A percentile compares a stretch with the other conserved stretches of the same genome.
These are phyloP conservation scores for Echinops telfairi DNA, from an alignment of 2,113 vertebrate genomes.

Conservation along the genomic window DNA sequence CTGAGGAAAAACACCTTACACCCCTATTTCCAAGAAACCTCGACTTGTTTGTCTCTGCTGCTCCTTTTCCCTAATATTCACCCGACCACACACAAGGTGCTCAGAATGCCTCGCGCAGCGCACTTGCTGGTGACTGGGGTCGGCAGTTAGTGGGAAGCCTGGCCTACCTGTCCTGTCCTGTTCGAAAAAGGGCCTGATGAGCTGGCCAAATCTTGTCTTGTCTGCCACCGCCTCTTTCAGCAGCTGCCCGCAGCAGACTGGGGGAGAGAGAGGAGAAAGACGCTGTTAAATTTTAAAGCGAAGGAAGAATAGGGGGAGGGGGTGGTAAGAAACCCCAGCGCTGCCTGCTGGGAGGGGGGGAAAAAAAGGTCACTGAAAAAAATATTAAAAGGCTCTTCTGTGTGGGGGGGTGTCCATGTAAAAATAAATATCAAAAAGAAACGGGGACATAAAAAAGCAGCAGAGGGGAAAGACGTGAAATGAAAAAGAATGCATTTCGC, in stretches of 20 bases:
- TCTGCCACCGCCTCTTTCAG: constrained; percentile 91
- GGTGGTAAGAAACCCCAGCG: constrained; percentile 17
- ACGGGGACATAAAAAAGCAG: neutral
- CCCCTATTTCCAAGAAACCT: neutral
- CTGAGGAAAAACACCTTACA: too few relatives aligned
- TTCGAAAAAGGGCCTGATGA: constrained; percentile 90
- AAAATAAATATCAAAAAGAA: constrained; percentile 67
- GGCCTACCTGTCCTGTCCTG: constrained; percentile 88
- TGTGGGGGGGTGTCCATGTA: constrained; percentile 29
- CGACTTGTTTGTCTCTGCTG: rapidly evolving
- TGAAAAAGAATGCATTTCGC: constrained; percentile 73
- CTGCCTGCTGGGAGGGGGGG: constrained; percentile 33
- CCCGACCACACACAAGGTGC: too few relatives aligned
- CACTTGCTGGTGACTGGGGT: neutral
- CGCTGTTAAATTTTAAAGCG: constrained; percentile 86
- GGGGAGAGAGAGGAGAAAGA: constrained; percentile 72
- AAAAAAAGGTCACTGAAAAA: constrained; percentile 79
- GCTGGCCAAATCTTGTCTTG: constrained; percentile 87
- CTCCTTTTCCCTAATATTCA: too few relatives aligned
- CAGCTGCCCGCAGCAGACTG: constrained; percentile 93
- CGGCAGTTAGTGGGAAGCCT: rapidly evolving
- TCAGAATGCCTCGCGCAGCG: too few relatives aligned
- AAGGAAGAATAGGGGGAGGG: constrained; percentile 69
- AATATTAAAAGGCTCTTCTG: constrained; percentile 73
- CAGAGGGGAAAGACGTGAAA: constrained; percentile 8